Base-by-base conservation (phyloP, 2,888 invertebrate genomes). In the Molanna angustata region DNA sequence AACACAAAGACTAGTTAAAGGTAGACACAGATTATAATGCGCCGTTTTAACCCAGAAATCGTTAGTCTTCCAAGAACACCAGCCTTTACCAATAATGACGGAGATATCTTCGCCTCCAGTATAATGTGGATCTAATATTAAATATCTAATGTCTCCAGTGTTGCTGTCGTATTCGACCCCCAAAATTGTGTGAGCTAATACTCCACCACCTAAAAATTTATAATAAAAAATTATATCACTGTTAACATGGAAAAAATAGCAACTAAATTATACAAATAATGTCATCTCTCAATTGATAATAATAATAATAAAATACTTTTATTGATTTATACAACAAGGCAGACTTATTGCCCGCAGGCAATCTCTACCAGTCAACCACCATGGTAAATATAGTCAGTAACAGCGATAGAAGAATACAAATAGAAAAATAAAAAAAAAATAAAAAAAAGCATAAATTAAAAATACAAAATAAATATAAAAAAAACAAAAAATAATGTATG, bases 111-210 rank as follows among this genome's bases (percentile, higher is more conserved):
- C 96, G 0, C 78, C 70, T 0, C 94, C 98, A 0, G 93, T 95
- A 70, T 94, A 99, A 73, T 99, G 99, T 0, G 99, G 99, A 78
- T 99, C 99, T 32, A 99, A 76, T 62, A 99, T 91, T n/a, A 99
- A 81, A 72, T 94, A 99, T 63, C 88, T 87, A 0, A 89, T 80
- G 57, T 90, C 88, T 16, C 89, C 90, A 7, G 87, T 86, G 14
- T 78, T 75, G 37, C 86, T 81, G 69, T 94, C 88, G 66, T 87
- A 92, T 67, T 93, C 90, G 1, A 99, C 86, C 1, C 99, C 99
- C 49, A 99, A 76, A 62, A 99, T 97, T 39, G 99, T 99, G 68
- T 99, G 98, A 1, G 99, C 99, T 63, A 97, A 74, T 31, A 95
- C 94, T 59, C 97, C 98, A 17, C 99, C 99, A 65, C 95, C 94